Percentiles rank a stretch among this genome's conserved stretches.
These are phyloP conservation scores for Chymomyza procnemis DNA, from an alignment of 2,888 invertebrate species.

Conservation along the genomic window DNA sequence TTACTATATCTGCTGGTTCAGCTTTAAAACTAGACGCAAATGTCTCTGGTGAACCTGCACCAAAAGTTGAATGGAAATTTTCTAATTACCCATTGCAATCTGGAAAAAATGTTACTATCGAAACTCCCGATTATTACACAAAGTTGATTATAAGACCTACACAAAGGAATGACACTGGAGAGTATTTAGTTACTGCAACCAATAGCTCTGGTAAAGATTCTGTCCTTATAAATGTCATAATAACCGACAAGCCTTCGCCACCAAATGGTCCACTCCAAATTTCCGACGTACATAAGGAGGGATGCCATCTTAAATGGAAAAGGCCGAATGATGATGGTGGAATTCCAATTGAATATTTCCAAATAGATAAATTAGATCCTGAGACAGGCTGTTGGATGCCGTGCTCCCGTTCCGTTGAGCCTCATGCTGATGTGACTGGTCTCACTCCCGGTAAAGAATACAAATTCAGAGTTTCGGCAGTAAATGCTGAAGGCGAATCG, in stretches of 20 bases:
- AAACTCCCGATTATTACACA: slow-evolving; percentile 91
- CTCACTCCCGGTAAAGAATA: slow-evolving; percentile 95
- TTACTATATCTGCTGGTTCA: slow-evolving; percentile 94
- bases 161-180: slow-evolving; percentile 89
- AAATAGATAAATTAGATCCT: slow-evolving; percentile 96
- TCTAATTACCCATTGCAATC: slow-evolving; percentile 87
- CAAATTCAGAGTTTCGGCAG: slow-evolving; percentile 96
- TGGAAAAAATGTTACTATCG: slow-evolving; percentile 87
- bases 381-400: slow-evolving; percentile 94
- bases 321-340: slow-evolving; percentile 97
- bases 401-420: slow-evolving; percentile 89
- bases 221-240: slow-evolving; percentile 88
- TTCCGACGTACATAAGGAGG: slow-evolving; percentile 94
- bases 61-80: slow-evolving; percentile 94
- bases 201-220: slow-evolving; percentile 93
- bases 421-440: slow-evolving; percentile 89
- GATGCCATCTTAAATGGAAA: slow-evolving; percentile 97
- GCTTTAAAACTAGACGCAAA: slow-evolving; percentile 95
- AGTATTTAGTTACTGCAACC: slow-evolving; percentile 90
- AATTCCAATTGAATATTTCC: slow-evolving; percentile 95
- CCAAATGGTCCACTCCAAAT: slow-evolving; percentile 94
- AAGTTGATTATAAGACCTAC: slow-evolving; percentile 91
- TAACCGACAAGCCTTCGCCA: slow-evolving; percentile 91
- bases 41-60: slow-evolving; percentile 96
- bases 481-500: slow-evolving; percentile 97